A percentile compares a stretch with the other conserved stretches of the same genome.
These are phyloP conservation scores for Caranx ignobilis DNA, from an alignment of 2,113 vertebrate genomes.

Conservation along the genomic window DNA sequence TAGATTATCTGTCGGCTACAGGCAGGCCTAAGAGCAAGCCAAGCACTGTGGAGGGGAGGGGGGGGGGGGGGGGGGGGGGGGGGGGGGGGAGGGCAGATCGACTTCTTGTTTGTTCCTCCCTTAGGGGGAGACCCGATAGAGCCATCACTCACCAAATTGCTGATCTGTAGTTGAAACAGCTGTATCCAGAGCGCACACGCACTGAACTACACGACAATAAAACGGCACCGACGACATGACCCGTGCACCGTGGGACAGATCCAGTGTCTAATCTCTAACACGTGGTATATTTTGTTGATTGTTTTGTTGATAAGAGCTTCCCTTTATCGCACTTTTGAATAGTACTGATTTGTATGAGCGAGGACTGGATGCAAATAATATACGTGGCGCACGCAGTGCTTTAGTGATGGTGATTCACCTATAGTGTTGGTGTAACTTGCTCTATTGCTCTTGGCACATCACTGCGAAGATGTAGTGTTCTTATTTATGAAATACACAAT, in stretches of 20 bases:
- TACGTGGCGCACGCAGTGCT: background rate
- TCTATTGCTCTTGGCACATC: background rate
- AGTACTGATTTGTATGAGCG: background rate
- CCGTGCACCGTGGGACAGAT: constrained; percentile 32
- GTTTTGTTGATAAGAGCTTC: constrained; percentile 6
- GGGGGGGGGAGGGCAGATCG: constrained; percentile 64
- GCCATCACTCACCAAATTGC: constrained; percentile 83
- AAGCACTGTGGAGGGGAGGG: constrained; percentile 63
- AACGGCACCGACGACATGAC: constrained; percentile 42
- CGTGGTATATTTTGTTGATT: constrained; percentile 8
- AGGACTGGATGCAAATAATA: constrained; percentile 13
- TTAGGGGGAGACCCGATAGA: constrained; percentile 76
- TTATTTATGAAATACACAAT: constrained; percentile 1
- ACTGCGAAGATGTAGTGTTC: background rate
- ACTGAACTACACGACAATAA: constrained; percentile 60
- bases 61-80: constrained; percentile 27
- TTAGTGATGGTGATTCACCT: background rate
- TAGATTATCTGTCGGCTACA: constrained; percentile 84
- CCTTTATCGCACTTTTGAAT: background rate
- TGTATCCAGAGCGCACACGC: constrained; percentile 65
- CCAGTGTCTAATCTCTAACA: constrained; percentile 45
- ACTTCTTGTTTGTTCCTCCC: constrained; percentile 78
- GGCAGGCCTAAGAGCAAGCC: constrained; percentile 74
- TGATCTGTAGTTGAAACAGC: constrained; percentile 78
- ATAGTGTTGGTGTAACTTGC: background rate